Base-by-base conservation (phyloP, 1,140 invertebrate genomes). In the Periplaneta americana region DNA sequence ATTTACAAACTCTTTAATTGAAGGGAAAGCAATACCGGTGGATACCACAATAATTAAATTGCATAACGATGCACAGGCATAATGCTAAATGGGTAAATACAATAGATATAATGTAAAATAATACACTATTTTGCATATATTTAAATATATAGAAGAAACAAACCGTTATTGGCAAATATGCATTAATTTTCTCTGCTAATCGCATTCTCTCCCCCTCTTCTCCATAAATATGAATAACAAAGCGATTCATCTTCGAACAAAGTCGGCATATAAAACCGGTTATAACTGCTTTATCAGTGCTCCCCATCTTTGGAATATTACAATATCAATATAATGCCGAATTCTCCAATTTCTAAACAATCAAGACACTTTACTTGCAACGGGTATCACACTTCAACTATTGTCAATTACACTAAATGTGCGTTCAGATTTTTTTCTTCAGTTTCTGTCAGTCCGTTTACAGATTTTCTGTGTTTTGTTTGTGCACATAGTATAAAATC, bases 251-350 rank as follows among this genome's bases (percentile, higher is more conserved):
- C 90, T 94, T 94, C 75, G 93, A 94, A 88, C 94, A 95, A 37
- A 95, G 91, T 87, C 94, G 91, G 88, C 94, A 95, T 86, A 95
- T 93, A 88, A 94, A 95, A 83, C 94, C 94, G 35, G 93, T 94
- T 83, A 95, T 91, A 84, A 94, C 90, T 81, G 92, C 93, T 89
- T 91, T 93, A 85, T 94, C 93, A 82, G 93, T 91, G 85, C 93
- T 95, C 78, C 94, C 94, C 94, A 95, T 95, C 85, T 86, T 88
- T 28, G 4, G 0, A 22, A 78, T 28, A n/a, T 28, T n/a, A 13
- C 13, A n/a, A 3, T 66, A n/a, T 66, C 48, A n/a, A 66, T 28
- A 66, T n/a, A 66, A 28, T 28, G 0, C 28, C 28, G 28, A 28
- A 48, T 10, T 10, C 1, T 48, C n/a, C n/a, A n/a, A n/a, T n/a